Base-by-base conservation (phyloP, 2,113 vertebrate genomes). In the Jaculus jaculus region DNA sequence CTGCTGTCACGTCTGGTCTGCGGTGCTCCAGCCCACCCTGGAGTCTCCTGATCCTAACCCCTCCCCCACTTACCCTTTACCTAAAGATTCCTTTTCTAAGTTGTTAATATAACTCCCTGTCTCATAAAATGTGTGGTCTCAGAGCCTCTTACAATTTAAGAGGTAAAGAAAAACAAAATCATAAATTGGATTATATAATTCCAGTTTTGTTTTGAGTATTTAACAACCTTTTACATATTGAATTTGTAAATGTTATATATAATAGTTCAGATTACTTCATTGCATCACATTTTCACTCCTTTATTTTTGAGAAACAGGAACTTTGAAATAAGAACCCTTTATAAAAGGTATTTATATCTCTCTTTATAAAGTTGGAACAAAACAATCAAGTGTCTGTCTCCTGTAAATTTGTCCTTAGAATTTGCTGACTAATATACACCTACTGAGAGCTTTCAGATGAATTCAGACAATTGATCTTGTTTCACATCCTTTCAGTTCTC, bases 261-360 rank as follows among this genome's bases (percentile, higher is more conserved):
- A 90, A 42, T 91, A 1, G 12, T 58, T 92, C 18, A 66, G 28
- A 4, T 51, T 93, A 69, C 81, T 73, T 63, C 15, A 17, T 13
- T 85, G 47, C 5, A 54, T 83, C 83, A 37, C 11, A 61, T 13
- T 58, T 82, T 75, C 30, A 79, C 20, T n/a, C 23, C 15, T 54
- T 91, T 89, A 42, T 74, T 91, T 94, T 91, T 80, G 21, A 94
- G n/a, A 82, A 93, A 78, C 85, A 18, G 24, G 26, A 92, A 92
- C 69, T 83, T 32, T 73, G 13, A 92, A 30, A n/a, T 79, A 85
- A 77, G 21, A 13, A 16, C 0, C 2, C 61, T 92, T 79, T 84
- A 60, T 85, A 32, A 74, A 74, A 91, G 51, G 5, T 77, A 9
- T 92, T 5, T 82, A 79, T 77, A 81, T 61, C 16, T 28, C 39